Conservation (phyloP, 2,797 vertebrate genomes). For the Florisuga fusca region DNA sequence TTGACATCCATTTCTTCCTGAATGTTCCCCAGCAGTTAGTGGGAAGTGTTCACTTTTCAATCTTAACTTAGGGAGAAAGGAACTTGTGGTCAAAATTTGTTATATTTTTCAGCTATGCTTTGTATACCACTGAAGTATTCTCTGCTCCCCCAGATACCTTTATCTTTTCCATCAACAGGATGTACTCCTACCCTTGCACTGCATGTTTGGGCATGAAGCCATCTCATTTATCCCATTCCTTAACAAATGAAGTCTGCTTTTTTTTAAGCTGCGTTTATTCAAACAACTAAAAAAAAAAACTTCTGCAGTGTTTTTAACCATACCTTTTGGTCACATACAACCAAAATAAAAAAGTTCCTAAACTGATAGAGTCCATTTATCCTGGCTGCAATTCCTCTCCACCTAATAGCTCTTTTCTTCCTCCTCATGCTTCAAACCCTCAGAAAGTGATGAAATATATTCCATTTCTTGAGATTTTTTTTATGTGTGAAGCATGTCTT, state of each 20-base stretch:
- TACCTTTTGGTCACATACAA: background rate
- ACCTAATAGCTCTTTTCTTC: background rate
- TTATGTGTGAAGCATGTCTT: background rate
- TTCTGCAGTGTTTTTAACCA: background rate
- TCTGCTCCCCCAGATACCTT: background rate
- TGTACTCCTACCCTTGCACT: background rate
- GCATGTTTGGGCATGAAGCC: rapidly evolving
- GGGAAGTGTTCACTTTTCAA: background rate
- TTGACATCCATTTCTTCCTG: background rate
- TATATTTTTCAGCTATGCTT: background rate
- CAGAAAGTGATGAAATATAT: background rate
- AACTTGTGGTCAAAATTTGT: background rate
- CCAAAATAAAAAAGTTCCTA: background rate
- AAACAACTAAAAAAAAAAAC: background rate
- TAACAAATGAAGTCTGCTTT: background rate
- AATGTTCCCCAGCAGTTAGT: background rate
- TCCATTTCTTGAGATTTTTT: background rate
- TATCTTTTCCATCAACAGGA: background rate
- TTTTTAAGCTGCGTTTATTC: background rate
- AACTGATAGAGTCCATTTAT: background rate
- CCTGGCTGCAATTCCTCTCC: background rate
- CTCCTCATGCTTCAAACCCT: background rate
- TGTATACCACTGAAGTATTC: background rate
- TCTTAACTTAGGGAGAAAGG: background rate
- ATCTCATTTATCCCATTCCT: background rate